Evolutionary conservation across 2,888 invertebrate genomes (phyloP), one percentile per base, ranked within the genome.

Genomic region (Dorcus parallelipipedus): DNA sequence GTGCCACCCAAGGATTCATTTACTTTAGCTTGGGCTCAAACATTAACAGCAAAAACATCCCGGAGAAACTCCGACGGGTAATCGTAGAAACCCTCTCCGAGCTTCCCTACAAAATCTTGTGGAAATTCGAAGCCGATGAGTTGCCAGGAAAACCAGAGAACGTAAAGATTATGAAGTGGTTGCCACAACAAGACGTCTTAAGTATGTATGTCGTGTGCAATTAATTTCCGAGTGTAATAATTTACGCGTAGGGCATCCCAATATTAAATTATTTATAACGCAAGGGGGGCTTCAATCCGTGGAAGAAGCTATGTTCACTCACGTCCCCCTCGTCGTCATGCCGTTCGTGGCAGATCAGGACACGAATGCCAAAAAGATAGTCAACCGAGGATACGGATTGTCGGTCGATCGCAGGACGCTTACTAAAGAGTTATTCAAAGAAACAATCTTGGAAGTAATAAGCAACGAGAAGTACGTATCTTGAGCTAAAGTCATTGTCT

Each of bases 241-340:
- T 26, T 26, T 5, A 26, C 26, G 3, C 26, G 5, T 26, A 68
- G 67, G 63, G 23, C 81, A 81, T 64, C 75, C 76, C 9, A 81
- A 81, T 51, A 60, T 81, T 0, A 81, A 80, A 59, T 54, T 79
- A 1, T 81, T 81, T 54, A 76, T 81, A 43, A 79, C 78, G 0
- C 81, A 81, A 73, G 79, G 79, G 48, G 81, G 81, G 2, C 61
- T 79, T 1, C 80, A 80, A 52, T 80, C 80, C 0, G 72, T 78
- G 1, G 78, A 79, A 17, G 81, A 81, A 61, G 76, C 80, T 2
- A 72, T 80, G 9, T 70, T 69, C 14, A 75, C 76, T 2, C 75
- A 73, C 41, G 76, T 79, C 1, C 80, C 80, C 2, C 57, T 80
- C 1, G 68, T 81, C 4, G 79, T 75, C 3, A 67, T 81, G 39